phyloP scores from a whole-genome alignment of 1,140 invertebrate species.

The Drosophila busckii region DNA sequence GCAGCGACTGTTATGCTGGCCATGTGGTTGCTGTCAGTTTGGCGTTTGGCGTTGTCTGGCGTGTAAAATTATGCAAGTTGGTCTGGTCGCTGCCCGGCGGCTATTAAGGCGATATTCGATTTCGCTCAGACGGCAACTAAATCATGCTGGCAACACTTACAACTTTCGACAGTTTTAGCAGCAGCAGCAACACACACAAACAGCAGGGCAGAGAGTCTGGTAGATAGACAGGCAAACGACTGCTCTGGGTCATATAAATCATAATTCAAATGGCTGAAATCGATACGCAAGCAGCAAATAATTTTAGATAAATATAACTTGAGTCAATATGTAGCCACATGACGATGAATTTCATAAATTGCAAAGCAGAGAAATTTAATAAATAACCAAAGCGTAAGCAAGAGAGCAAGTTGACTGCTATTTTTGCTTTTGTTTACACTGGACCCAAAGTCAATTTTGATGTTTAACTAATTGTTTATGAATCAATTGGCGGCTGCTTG shows the following conservation, averaged over 20 bases:
- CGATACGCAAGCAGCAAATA: constrained; percentile 21
- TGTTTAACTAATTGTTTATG: constrained; percentile 53
- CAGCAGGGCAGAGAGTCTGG: neutral
- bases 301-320: no score
- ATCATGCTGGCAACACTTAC: constrained; percentile 70
- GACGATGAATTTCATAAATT: constrained; percentile 44
- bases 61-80: constrained; percentile 71
- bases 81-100: constrained; percentile 61
- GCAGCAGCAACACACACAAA: neutral
- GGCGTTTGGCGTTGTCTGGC: constrained; percentile 40
- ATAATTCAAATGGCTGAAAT: constrained; percentile 54
- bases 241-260: constrained; percentile 62
- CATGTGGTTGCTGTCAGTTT: constrained; percentile 14
- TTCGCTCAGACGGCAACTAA: constrained; percentile 66
- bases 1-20: constrained; percentile 13
- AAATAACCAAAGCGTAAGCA: no score
- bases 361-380: no score
- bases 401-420: no score
- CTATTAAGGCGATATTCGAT: constrained; percentile 70
- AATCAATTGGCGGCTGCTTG: constrained; percentile 48
- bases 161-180: constrained; percentile 70
- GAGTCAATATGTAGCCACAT: constrained; percentile 28
- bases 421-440: no score
- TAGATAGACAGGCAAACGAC: constrained; percentile 4
- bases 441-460: constrained; percentile 19